Conservation (phyloP, 1,140 invertebrate species). For the Drosophila trapezifrons region DNA sequence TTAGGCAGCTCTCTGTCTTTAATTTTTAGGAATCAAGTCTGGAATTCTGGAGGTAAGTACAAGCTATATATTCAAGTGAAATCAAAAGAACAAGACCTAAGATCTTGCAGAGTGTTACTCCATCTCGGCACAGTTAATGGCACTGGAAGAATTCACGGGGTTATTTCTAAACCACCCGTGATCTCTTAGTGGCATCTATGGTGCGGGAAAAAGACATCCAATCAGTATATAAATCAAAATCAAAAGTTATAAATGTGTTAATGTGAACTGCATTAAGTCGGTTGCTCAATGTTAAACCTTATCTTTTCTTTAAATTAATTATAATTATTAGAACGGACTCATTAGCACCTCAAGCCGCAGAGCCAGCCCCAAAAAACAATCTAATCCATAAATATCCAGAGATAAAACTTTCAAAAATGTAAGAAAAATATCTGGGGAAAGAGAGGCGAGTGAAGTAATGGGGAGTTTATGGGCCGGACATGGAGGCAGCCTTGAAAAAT, state of each 20-base stretch:
- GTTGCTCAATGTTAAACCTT: slow-evolving; percentile 24
- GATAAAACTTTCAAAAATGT: slow-evolving; percentile 49
- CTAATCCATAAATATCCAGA: slow-evolving; percentile 64
- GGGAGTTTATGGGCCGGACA: slow-evolving; percentile 48
- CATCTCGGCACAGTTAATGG: slow-evolving; percentile 85
- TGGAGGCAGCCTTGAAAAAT: slow-evolving; percentile 80
- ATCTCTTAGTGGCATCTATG: slow-evolving; percentile 85
- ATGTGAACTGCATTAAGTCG: slow-evolving; percentile 67
- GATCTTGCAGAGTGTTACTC: slow-evolving; percentile 11
- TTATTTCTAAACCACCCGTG: slow-evolving; percentile 83
- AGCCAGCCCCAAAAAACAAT: slow-evolving; percentile 44
- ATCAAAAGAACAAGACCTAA: neutral
- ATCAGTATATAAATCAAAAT: neutral
- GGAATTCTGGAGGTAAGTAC: neutral
- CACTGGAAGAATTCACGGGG: slow-evolving; percentile 85
- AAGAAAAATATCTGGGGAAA: slow-evolving; percentile 3
- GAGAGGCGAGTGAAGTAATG: slow-evolving; percentile 28
- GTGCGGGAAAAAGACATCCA: slow-evolving; percentile 74
- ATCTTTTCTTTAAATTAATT: slow-evolving; percentile 30
- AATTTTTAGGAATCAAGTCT: neutral
- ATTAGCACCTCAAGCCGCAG: slow-evolving; percentile 62
- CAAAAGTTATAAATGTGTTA: slow-evolving; percentile 24
- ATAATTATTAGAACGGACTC: slow-evolving; percentile 59
- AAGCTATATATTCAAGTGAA: slow-evolving; percentile 15
- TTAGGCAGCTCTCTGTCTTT: too few relatives aligned